phyloP scores from a whole-genome alignment of 2,888 invertebrate species.

The Meloe dianella region DNA sequence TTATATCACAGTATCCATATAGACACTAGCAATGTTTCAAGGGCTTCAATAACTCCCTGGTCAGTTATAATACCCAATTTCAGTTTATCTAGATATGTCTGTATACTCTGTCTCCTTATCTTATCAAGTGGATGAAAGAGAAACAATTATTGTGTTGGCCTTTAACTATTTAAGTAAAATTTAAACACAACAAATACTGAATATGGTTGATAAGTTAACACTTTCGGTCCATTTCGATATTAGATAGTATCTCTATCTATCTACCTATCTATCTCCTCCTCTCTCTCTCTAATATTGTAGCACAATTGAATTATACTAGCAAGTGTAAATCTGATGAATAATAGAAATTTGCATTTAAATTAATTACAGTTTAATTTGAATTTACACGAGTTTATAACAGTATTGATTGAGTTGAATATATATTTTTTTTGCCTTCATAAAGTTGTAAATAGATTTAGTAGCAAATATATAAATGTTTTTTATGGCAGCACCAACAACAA shows the following conservation, averaged over 20 bases:
- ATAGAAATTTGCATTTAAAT: conserved; percentile 16
- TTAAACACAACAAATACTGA: background rate
- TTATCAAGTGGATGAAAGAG: conserved; percentile 16
- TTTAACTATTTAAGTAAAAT: background rate
- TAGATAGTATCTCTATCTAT: conserved; percentile 4
- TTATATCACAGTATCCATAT: conserved; percentile 19
- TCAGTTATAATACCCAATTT: conserved; percentile 26
- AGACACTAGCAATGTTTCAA: conserved; percentile 19
- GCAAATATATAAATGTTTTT: background rate
- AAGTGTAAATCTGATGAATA: conserved; percentile 26
- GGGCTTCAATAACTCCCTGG: conserved; percentile 23
- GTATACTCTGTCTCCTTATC: conserved; percentile 19
- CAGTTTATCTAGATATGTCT: background rate
- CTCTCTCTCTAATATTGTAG: too few relatives aligned
- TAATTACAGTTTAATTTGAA: conserved; percentile 17
- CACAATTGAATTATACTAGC: conserved; percentile 22
- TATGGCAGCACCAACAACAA: background rate
- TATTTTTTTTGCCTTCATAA: background rate
- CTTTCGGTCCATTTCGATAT: conserved; percentile 24
- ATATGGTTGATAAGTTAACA: conserved; percentile 5
- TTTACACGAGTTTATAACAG: background rate
- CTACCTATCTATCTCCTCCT: background rate
- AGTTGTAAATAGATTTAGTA: background rate
- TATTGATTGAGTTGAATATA: background rate
- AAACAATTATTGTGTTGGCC: conserved; percentile 9